A percentile compares a stretch with the other conserved stretches of the same genome.
These are phyloP conservation scores for Neolamprologus ventralis DNA, from an alignment of 2,113 vertebrate species.

Conservation along the genomic window DNA sequence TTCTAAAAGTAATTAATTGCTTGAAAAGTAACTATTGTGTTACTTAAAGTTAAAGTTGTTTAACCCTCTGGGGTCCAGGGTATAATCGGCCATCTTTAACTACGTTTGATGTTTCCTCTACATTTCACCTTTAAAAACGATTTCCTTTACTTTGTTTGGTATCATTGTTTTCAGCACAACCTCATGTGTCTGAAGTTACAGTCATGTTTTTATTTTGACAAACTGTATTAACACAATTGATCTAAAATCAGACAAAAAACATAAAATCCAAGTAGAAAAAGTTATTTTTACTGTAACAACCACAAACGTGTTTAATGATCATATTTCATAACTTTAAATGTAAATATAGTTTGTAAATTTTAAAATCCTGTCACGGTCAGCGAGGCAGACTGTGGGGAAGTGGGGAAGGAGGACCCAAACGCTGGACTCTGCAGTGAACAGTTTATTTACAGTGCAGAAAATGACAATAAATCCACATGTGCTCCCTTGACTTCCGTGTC, in stretches of 20 bases:
- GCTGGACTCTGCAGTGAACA: not conserved
- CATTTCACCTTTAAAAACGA: rapidly evolving
- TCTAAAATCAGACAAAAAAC: not conserved
- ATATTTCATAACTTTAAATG: not conserved
- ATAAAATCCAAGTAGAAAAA: not conserved
- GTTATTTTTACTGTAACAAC: not conserved
- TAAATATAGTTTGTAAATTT: rapidly evolving
- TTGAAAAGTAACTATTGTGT: not conserved
- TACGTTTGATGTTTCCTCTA: rapidly evolving
- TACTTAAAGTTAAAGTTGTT: not conserved
- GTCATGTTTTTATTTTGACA: not conserved
- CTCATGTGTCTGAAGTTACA: not conserved
- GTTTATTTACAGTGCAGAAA: not conserved
- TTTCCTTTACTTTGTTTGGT: not conserved
- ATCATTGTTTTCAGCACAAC: rapidly evolving
- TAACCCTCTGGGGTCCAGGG: not conserved
- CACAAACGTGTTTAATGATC: rapidly evolving
- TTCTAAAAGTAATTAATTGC: not conserved
- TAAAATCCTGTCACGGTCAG: not conserved
- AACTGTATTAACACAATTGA: rapidly evolving
- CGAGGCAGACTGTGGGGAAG: not conserved
- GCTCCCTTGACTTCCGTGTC: not conserved
- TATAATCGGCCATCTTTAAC: not conserved
- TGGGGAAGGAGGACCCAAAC: not conserved
- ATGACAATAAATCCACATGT: not conserved